Percentiles rank a stretch among this genome's conserved stretches.
These are phyloP conservation scores for Megaceryle alcyon DNA, from an alignment of 2,797 vertebrate species.

Conservation along the genomic window DNA sequence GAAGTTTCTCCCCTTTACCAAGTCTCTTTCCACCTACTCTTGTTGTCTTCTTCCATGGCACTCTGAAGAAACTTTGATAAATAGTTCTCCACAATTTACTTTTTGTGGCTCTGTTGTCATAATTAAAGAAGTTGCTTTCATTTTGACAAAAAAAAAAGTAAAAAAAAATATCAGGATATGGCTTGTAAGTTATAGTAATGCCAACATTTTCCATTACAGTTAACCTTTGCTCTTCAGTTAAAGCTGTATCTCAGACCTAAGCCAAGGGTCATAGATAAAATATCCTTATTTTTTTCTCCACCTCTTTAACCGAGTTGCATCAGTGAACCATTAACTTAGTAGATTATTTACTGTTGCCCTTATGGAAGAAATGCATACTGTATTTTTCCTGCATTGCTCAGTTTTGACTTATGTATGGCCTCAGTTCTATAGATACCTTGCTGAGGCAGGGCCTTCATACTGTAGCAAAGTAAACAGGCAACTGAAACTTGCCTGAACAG, in stretches of 20 bases:
- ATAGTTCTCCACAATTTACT: background rate
- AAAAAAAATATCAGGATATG: background rate
- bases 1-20: background rate
- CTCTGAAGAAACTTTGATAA: background rate
- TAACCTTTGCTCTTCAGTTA: slow-evolving; percentile 74
- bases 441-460: background rate
- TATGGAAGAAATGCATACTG: slow-evolving; percentile 38
- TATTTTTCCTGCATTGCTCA: slow-evolving; percentile 18
- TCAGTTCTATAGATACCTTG: background rate
- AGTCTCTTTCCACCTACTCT: background rate
- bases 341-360: slow-evolving; percentile 63
- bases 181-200: background rate
- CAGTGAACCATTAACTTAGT: slow-evolving; percentile 68
- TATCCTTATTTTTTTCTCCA: slow-evolving; percentile 19
- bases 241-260: slow-evolving; percentile 60
- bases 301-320: slow-evolving; percentile 33
- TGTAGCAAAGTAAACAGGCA: background rate
- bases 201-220: slow-evolving; percentile 48
- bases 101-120: background rate
- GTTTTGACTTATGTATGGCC: background rate
- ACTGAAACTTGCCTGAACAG: background rate
- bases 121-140: background rate
- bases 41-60: background rate
- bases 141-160: background rate
- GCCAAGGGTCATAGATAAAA: slow-evolving; percentile 72